These are phyloP conservation scores for Papilio xuthus DNA, from an alignment of 1,140 invertebrate species.

Conservation along the genomic window DNA sequence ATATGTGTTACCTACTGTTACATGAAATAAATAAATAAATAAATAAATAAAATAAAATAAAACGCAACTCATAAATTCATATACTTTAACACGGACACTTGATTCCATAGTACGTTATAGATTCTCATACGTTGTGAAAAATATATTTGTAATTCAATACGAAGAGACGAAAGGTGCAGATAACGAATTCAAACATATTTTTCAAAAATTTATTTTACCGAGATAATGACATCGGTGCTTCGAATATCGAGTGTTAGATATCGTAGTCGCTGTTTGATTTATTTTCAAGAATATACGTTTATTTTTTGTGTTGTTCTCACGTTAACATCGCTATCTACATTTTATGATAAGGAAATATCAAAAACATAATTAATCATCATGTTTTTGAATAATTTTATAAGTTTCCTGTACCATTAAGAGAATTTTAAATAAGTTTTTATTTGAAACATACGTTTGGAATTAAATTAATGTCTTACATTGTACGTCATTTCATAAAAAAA, in stretches of 20 bases:
- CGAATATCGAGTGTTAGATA: slow-evolving; percentile 30
- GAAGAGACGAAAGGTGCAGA: not conserved
- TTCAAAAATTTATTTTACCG: slow-evolving; percentile 36
- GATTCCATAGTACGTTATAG: not conserved
- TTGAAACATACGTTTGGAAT: not conserved
- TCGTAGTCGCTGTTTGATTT: slow-evolving; percentile 23
- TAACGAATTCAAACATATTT: slow-evolving; percentile 26
- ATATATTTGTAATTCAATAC: slow-evolving; percentile 11
- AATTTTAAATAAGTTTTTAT: not conserved
- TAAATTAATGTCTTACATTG: not conserved
- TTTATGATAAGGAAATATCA: not conserved
- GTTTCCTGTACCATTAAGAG: not conserved
- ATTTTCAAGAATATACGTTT: slow-evolving; percentile 14
- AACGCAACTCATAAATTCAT: not conserved
- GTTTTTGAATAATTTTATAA: not conserved
- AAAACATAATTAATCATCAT: not conserved
- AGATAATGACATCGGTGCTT: slow-evolving; percentile 35
- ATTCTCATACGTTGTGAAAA: not conserved
- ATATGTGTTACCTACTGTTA: no score
- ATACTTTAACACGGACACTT: not conserved
- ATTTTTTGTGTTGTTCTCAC: not conserved
- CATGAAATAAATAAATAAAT: no score
- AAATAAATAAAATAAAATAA: no score
- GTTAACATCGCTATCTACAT: not conserved
- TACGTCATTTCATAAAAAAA: no score